These are phyloP conservation scores for Circaetus cinerascens DNA, from an alignment of 2,113 vertebrate species.

Conservation along the genomic window DNA sequence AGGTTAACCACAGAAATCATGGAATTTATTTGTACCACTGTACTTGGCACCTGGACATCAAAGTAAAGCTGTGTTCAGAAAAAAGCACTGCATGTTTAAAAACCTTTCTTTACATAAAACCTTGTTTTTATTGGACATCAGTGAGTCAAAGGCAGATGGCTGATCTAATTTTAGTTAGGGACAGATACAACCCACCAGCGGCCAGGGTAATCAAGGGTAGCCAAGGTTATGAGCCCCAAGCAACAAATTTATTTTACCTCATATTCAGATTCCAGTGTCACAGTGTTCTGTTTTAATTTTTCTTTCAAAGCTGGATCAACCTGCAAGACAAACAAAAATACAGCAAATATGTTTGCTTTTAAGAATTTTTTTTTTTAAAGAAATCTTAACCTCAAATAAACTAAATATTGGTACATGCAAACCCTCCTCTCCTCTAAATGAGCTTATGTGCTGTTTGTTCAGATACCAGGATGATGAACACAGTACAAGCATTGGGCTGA, in stretches of 20 bases:
- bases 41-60: neutral
- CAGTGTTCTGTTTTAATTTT: conserved; percentile 72
- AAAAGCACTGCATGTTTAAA: conserved; percentile 5
- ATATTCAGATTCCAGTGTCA: conserved; percentile 88
- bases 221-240: conserved; percentile 19
- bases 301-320: conserved; percentile 83
- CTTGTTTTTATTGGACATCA: conserved; percentile 45
- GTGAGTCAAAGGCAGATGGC: conserved; percentile 44
- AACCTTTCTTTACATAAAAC: conserved; percentile 36
- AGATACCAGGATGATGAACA: neutral
- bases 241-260: conserved; percentile 75
- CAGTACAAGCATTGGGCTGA: neutral
- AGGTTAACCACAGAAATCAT: neutral
- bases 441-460: neutral
- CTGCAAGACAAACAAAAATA: conserved; percentile 66
- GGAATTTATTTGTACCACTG: neutral
- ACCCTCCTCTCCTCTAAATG: neutral
- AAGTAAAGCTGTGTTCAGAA: conserved; percentile 34
- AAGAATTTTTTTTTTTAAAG: neutral
- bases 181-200: conserved; percentile 15
- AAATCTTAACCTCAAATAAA: neutral
- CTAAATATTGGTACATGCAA: neutral
- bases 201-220: conserved; percentile 35
- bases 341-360: neutral
- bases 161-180: conserved; percentile 64